Evolutionary conservation across 1,140 invertebrate genomes (phyloP).

Genomic region (Phocides pigmalion): DNA sequence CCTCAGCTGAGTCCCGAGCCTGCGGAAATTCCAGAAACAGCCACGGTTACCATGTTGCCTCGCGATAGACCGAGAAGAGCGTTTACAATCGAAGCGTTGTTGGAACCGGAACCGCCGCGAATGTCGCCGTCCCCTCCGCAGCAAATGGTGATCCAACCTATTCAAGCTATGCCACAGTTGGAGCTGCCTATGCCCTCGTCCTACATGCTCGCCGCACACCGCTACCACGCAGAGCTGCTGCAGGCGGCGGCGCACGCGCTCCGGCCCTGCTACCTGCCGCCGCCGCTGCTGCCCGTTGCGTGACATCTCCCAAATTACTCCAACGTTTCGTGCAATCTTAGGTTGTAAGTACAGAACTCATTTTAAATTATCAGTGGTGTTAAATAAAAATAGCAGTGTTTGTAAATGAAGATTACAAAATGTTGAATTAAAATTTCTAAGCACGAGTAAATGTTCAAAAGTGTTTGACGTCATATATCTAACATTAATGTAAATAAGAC

Average conservation of each 20-base stretch:
- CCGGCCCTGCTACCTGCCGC: conserved; percentile 73
- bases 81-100: conserved; percentile 91
- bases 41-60: conserved; percentile 54
- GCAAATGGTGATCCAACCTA: conserved; percentile 41
- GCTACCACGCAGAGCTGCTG: conserved; percentile 71
- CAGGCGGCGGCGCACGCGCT: conserved; percentile 71
- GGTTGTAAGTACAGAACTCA: conserved; percentile 76
- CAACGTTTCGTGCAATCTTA: conserved; percentile 78
- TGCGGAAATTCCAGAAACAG: conserved; percentile 60
- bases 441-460: background rate
- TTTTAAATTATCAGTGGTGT: conserved; percentile 29
- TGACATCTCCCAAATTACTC: conserved; percentile 65
- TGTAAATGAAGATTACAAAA: background rate
- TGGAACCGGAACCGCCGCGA: conserved; percentile 67
- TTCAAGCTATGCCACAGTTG: conserved; percentile 48
- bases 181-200: conserved; percentile 60
- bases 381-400: background rate
- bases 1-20: conserved; percentile 74
- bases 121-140: conserved; percentile 55
- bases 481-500: background rate
- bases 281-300: conserved; percentile 73
- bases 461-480: background rate
- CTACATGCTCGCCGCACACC: conserved; percentile 66
- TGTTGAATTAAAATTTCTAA: background rate
- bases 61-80: conserved; percentile 85